Percentiles rank a stretch among this genome's conserved stretches.
Conservation (phyloP, 2,797 vertebrate species). For the Bradypodion ventrale region DNA sequence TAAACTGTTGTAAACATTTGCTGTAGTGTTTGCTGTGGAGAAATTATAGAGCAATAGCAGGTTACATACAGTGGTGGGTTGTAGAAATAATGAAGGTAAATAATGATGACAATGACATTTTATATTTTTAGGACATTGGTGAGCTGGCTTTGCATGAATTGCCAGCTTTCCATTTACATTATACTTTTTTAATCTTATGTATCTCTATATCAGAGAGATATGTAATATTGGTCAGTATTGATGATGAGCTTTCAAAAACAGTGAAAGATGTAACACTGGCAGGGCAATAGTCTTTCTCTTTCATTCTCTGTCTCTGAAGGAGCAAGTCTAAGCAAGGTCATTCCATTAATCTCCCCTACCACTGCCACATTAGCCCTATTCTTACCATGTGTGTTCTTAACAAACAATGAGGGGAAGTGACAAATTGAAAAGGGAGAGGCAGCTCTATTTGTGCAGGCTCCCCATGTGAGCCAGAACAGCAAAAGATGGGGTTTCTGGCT, state of each 20-base stretch:
- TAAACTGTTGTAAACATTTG: neutral
- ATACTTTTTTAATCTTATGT: slow-evolving; percentile 19
- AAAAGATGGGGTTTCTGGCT: too few species aligned
- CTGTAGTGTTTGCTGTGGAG: neutral
- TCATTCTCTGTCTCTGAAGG: neutral
- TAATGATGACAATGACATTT: neutral
- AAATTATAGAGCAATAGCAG: neutral
- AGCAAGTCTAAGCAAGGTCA: neutral
- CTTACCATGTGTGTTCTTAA: neutral
- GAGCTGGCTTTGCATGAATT: neutral
- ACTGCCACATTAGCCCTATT: neutral
- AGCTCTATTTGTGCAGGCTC: too few species aligned
- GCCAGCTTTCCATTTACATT: slow-evolving; percentile 4
- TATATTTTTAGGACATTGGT: neutral
- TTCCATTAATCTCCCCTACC: too few species aligned
- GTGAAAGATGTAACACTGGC: neutral
- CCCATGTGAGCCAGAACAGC: too few species aligned
- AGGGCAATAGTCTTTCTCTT: neutral
- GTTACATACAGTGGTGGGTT: neutral
- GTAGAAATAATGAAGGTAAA: neutral
- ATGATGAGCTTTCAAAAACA: slow-evolving; percentile 16
- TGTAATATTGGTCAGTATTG: slow-evolving; percentile 5
- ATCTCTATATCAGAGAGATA: neutral
- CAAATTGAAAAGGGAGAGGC: too few species aligned
- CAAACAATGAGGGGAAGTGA: too few species aligned